These are phyloP conservation scores for Prenolepis imparis DNA, from an alignment of 2,888 invertebrate genomes.

Conservation along the genomic window DNA sequence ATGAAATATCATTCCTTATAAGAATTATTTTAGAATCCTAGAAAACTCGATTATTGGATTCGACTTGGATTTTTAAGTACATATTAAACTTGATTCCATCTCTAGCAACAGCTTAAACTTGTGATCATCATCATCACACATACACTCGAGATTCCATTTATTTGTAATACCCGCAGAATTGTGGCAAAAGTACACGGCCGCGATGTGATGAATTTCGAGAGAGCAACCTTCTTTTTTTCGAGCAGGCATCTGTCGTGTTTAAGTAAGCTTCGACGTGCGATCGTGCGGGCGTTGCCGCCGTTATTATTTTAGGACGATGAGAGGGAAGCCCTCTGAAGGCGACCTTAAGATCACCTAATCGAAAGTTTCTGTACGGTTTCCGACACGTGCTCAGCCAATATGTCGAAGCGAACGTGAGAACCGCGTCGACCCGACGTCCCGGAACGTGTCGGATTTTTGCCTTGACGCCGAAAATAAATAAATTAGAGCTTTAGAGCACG, in stretches of 20 bases:
- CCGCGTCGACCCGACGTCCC: neutral
- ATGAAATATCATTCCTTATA: too few species aligned
- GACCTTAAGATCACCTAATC: conserved; percentile 79
- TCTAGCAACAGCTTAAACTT: conserved; percentile 70
- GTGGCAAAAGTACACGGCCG: conserved; percentile 56
- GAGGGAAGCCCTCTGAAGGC: conserved; percentile 74
- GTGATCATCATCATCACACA: conserved; percentile 77
- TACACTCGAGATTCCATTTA: conserved; percentile 78
- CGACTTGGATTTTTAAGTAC: too few species aligned
- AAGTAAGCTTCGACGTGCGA: conserved; percentile 46
- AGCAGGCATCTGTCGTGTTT: conserved; percentile 58
- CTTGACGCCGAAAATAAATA: neutral
- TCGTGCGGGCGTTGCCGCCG: conserved; percentile 43
- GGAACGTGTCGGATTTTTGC: conserved; percentile 20
- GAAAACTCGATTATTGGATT: too few species aligned
- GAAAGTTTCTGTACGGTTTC: conserved; percentile 77
- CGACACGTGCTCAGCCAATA: conserved; percentile 52
- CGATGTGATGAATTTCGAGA: conserved; percentile 75
- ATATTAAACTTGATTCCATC: too few species aligned
- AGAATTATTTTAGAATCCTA: too few species aligned
- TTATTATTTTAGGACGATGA: conserved; percentile 75
- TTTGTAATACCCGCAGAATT: conserved; percentile 80
- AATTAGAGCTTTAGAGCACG: conserved; percentile 7
- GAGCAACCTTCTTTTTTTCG: conserved; percentile 53
- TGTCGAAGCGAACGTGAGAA: conserved; percentile 30